These are phyloP conservation scores for Epinotia ramella DNA, from an alignment of 2,888 invertebrate genomes.

Conservation along the genomic window DNA sequence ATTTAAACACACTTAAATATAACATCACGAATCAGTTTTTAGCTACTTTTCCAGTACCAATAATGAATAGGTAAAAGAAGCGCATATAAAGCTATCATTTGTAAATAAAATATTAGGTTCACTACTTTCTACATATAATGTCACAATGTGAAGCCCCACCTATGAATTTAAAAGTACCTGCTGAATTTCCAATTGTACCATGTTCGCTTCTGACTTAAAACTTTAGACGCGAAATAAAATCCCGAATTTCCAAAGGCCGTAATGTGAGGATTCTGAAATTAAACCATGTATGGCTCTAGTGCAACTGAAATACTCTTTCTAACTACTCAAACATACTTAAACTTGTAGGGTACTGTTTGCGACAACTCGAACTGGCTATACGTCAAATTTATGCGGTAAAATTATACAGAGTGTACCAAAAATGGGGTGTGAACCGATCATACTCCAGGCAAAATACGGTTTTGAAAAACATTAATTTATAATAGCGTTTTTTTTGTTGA, in stretches of 20 bases:
- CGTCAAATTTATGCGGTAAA: neutral
- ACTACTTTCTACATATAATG: slow-evolving; percentile 47
- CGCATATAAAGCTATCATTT: slow-evolving; percentile 57
- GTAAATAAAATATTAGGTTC: slow-evolving; percentile 47
- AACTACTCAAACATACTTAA: slow-evolving; percentile 48
- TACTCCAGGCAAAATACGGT: no score
- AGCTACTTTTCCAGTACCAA: slow-evolving; percentile 55
- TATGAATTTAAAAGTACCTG: slow-evolving; percentile 75
- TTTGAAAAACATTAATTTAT: no score
- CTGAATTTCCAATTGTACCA: slow-evolving; percentile 80
- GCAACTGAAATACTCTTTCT: slow-evolving; percentile 56
- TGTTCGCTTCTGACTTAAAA: slow-evolving; percentile 64
- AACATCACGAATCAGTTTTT: slow-evolving; percentile 41
- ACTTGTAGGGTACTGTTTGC: slow-evolving; percentile 32
- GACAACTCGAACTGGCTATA: slow-evolving; percentile 27
- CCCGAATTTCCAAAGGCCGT: slow-evolving; percentile 77
- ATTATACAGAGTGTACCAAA: no score
- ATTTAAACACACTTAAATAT: neutral
- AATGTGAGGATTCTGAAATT: slow-evolving; percentile 80
- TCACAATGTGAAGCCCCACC: slow-evolving; percentile 69
- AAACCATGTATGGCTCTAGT: slow-evolving; percentile 73
- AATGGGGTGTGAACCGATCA: no score
- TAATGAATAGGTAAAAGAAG: slow-evolving; percentile 50
- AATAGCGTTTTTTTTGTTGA: no score
- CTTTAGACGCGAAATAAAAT: slow-evolving; percentile 67